Conservation (phyloP, 2,797 vertebrate species). For the Pteropus rufus region DNA sequence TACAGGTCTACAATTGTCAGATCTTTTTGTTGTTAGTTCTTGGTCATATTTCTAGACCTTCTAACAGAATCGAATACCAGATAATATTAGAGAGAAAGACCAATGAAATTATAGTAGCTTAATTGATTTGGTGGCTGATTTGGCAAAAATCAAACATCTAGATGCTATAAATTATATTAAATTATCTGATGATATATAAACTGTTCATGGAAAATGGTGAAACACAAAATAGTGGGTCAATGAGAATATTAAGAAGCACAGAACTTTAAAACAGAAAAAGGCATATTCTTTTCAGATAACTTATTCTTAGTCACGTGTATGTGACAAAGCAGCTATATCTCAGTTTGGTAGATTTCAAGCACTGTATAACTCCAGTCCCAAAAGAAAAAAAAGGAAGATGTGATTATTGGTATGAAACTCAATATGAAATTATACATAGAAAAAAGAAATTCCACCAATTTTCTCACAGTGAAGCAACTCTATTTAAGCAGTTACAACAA, state of each 20-base stretch:
- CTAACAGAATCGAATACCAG: neutral
- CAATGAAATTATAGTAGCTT: neutral
- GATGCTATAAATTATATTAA: neutral
- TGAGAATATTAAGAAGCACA: neutral
- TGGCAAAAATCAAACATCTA: neutral
- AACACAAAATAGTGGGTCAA: neutral
- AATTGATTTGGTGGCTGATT: neutral
- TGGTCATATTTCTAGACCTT: neutral
- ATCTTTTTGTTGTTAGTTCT: neutral
- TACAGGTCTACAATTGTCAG: neutral
- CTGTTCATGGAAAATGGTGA: neutral
- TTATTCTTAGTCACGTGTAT: neutral
- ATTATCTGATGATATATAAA: neutral
- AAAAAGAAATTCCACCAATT: neutral
- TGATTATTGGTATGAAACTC: conserved; percentile 10
- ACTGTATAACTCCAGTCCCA: neutral
- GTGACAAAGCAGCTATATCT: neutral
- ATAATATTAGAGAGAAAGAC: neutral
- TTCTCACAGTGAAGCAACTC: conserved; percentile 22
- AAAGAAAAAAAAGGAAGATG: neutral
- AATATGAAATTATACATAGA: neutral
- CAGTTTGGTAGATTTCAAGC: conserved; percentile 10
- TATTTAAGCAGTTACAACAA: conserved; percentile 14
- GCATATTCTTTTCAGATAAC: neutral
- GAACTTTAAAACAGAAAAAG: neutral